These are phyloP conservation scores for Acanthornis magna DNA, from an alignment of 2,797 vertebrate genomes.

Conservation along the genomic window DNA sequence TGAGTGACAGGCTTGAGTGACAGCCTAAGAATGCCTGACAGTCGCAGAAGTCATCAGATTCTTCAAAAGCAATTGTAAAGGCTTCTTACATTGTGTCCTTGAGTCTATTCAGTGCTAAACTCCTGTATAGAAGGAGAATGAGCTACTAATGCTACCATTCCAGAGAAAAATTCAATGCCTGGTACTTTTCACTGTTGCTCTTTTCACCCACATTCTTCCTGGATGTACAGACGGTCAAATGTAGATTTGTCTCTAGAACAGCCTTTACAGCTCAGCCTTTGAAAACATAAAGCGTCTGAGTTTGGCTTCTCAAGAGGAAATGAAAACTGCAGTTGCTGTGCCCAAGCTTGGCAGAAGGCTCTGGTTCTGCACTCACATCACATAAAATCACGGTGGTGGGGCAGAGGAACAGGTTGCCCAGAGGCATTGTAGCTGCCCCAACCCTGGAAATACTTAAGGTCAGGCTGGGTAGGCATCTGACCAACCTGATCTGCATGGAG, in stretches of 20 bases:
- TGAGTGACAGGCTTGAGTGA: slow-evolving; percentile 9
- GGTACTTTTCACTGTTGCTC: background rate
- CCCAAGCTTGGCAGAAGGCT: background rate
- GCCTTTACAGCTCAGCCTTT: background rate
- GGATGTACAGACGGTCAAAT: background rate
- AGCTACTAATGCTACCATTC: background rate
- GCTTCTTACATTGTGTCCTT: background rate
- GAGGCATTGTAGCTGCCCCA: background rate
- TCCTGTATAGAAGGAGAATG: background rate
- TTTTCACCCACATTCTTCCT: background rate
- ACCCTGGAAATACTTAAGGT: background rate
- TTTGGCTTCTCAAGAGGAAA: background rate
- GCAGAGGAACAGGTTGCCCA: background rate
- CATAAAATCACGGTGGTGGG: background rate
- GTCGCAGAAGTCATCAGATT: background rate
- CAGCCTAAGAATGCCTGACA: background rate
- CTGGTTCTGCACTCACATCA: background rate
- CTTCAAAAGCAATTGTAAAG: slow-evolving; percentile 12
- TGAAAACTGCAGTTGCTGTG: background rate
- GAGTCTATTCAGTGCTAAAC: background rate
- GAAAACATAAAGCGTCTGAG: background rate
- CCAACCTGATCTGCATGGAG: background rate
- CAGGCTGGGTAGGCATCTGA: background rate
- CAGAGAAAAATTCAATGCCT: background rate
- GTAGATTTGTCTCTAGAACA: background rate